A percentile compares a stretch with the other conserved stretches of the same genome.
Conservation (phyloP, 2,888 invertebrate species). For the Pandemis heparana region DNA sequence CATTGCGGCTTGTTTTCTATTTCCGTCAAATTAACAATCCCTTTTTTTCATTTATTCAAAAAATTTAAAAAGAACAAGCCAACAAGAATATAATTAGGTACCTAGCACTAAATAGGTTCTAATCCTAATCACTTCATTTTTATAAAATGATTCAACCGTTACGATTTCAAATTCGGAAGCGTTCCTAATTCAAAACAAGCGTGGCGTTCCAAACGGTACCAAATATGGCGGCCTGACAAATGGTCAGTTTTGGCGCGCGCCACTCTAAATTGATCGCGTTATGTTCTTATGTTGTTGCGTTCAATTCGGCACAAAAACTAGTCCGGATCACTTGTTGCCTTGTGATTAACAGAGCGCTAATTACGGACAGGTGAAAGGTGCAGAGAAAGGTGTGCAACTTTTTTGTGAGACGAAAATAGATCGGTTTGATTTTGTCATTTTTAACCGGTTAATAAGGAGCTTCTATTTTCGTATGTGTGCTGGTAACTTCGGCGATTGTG, state of each 20-base stretch:
- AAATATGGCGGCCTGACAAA: conserved; percentile 16
- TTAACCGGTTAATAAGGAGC: not conserved
- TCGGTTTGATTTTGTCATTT: conserved; percentile 51
- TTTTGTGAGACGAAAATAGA: conserved; percentile 62
- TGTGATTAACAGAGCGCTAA: conserved; percentile 81
- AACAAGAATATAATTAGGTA: no score
- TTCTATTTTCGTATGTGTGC: no score
- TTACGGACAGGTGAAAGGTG: conserved; percentile 77
- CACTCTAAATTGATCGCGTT: conserved; percentile 56
- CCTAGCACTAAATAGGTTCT: no score
- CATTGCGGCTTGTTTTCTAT: no score
- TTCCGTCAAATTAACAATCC: no score
- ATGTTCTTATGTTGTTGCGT: conserved; percentile 42
- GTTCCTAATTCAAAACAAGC: conserved; percentile 4
- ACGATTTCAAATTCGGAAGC: conserved; percentile 14
- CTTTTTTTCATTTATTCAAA: no score
- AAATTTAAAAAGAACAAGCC: no score
- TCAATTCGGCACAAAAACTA: conserved; percentile 63
- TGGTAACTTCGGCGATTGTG: no score
- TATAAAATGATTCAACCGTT: not conserved
- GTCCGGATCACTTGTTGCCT: conserved; percentile 64
- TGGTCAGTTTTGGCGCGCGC: conserved; percentile 19
- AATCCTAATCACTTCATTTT: not conserved
- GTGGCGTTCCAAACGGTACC: conserved; percentile 9
- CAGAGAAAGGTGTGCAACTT: conserved; percentile 72